These are phyloP conservation scores for Aradus depressus DNA, from an alignment of 2,888 invertebrate species.

Conservation along the genomic window DNA sequence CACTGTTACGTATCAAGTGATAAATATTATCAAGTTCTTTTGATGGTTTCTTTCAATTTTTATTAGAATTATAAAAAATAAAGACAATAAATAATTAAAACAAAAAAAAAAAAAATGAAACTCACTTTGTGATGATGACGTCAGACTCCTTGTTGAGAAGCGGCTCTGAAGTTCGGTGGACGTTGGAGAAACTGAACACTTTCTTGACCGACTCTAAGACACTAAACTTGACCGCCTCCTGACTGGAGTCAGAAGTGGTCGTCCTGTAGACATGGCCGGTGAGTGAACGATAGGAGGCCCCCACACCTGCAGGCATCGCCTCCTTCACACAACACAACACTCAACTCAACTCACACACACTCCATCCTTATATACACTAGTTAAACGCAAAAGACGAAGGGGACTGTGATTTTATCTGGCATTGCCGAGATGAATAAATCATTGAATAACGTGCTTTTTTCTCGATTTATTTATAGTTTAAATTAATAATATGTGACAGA, in stretches of 20 bases:
- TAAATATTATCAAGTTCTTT: too few species aligned
- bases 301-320: slow-evolving; percentile 52
- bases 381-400: too few species aligned
- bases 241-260: slow-evolving; percentile 50
- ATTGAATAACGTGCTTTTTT: too few species aligned
- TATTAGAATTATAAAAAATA: not conserved
- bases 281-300: slow-evolving; percentile 51
- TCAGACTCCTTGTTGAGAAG: slow-evolving; percentile 25
- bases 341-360: slow-evolving; percentile 16
- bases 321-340: slow-evolving; percentile 33
- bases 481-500: too few species aligned
- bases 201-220: slow-evolving; percentile 50
- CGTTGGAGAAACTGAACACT: slow-evolving; percentile 42
- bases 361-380: too few species aligned
- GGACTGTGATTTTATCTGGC: too few species aligned
- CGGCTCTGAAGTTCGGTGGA: slow-evolving; percentile 24
- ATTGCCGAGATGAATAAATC: too few species aligned
- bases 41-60: too few species aligned
- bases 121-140: slow-evolving; percentile 25
- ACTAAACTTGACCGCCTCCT: slow-evolving; percentile 43
- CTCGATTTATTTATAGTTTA: too few species aligned
- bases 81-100: not conserved
- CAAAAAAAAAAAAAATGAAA: slow-evolving; percentile 11
- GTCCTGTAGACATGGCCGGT: slow-evolving; percentile 50
- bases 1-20: too few species aligned